These are phyloP conservation scores for Heliconius ismenius DNA, from an alignment of 2,888 invertebrate species.

Conservation along the genomic window DNA sequence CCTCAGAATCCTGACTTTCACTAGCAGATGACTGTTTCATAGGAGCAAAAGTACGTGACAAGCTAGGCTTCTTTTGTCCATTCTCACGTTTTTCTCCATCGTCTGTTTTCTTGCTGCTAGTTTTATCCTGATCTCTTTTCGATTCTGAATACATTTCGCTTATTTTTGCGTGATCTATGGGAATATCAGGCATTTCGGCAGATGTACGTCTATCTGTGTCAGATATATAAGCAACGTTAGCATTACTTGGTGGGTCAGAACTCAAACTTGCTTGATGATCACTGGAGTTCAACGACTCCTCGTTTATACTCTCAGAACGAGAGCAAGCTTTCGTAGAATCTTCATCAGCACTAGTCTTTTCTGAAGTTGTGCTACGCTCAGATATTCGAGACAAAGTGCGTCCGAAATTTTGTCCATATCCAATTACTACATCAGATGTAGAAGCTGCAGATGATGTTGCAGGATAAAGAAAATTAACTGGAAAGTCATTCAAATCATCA, in stretches of 20 bases:
- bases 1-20: constrained; percentile 88
- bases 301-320: constrained; percentile 91
- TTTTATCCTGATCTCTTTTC: constrained; percentile 74
- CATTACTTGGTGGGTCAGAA: constrained; percentile 90
- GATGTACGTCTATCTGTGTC: constrained; percentile 90
- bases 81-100: constrained; percentile 59
- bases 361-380: constrained; percentile 93
- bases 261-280: constrained; percentile 93
- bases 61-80: constrained; percentile 60
- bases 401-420: constrained; percentile 88
- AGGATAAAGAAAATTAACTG: constrained; percentile 88
- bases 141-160: constrained; percentile 81
- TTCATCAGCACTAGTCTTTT: constrained; percentile 92
- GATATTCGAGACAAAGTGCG: constrained; percentile 93
- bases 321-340: constrained; percentile 93
- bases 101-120: constrained; percentile 54
- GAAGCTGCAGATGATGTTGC: constrained; percentile 82
- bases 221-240: constrained; percentile 88
- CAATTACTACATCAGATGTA: constrained; percentile 86
- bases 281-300: constrained; percentile 91
- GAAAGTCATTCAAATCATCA: constrained; percentile 89
- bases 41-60: constrained; percentile 57
- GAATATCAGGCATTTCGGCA: constrained; percentile 92
- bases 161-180: constrained; percentile 86
- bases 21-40: constrained; percentile 75